Percentiles rank a stretch among this genome's conserved stretches.
These are phyloP conservation scores for Geodia barretti DNA, from an alignment of 37 sponge, comb jelly and placozoan genomes.

Conservation along the genomic window DNA sequence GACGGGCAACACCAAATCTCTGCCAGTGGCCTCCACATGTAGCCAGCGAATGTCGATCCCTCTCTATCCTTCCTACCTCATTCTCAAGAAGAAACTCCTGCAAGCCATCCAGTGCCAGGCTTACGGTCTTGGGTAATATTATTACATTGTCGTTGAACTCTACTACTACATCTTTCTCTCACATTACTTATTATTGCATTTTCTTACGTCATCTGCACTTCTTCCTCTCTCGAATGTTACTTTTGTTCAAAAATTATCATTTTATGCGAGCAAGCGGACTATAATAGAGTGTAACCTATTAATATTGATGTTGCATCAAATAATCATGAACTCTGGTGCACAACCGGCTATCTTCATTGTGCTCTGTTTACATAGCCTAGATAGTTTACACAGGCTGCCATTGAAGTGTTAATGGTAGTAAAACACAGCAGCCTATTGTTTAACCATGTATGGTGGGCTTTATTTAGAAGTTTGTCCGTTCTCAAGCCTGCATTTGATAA, in stretches of 20 bases:
- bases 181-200: not conserved
- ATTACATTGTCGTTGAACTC: not conserved
- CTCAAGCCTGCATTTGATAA: no score
- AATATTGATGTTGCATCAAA: not conserved
- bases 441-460: no score
- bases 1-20: conserved; percentile 56
- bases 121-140: conserved; percentile 71
- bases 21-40: conserved; percentile 93
- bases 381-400: no score
- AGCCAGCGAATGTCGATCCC: conserved; percentile 89
- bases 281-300: not conserved
- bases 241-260: not conserved
- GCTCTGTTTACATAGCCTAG: no score
- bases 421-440: no score
- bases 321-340: no score
- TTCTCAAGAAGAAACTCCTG: conserved; percentile 80
- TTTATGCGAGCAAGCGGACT: not conserved
- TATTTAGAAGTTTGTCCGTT: no score
- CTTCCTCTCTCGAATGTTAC: not conserved
- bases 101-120: conserved; percentile 86
- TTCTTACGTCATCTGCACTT: not conserved
- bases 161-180: not conserved
- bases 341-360: not conserved
- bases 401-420: no score
- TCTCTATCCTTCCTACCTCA: conserved; percentile 82